Evolutionary conservation across 1,140 invertebrate genomes (phyloP), one percentile per base, ranked within the genome.

Genomic region (Phymastichus coffea): DNA sequence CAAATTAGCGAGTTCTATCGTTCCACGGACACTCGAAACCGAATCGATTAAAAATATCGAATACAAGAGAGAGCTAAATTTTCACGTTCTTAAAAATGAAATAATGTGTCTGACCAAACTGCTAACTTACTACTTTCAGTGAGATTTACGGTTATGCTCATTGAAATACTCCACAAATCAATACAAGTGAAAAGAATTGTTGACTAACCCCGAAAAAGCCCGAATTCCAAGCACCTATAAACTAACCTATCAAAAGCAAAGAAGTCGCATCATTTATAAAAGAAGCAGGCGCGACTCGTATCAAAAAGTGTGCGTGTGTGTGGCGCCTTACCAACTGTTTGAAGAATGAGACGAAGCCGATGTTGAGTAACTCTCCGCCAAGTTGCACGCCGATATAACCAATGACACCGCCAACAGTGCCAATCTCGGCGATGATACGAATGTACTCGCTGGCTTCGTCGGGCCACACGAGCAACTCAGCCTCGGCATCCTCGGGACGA

Each of bases 281-380:
- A n/a, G n/a, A n/a, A n/a, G n/a, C n/a, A n/a, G 23, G 12, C 43
- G 10, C 12, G 7, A 46, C 19, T 19, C 22, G 23, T 14, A 46
- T 46, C 25, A 49, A 38, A 40, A 46, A 25, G 22, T 47, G 38
- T 20, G 10, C 43, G 6, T 14, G 22, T 15, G 17, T 56, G 53
- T 49, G 30, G 17, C 38, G 37, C n/a, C 35, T 52, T 82, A 97
- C 95, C 86, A 96, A 82, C 80, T 97, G 95, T 70, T 94, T 93
- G 30, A 97, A 76, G 78, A 97, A 98, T 1, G 91, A 91, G 28
- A 86, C 81, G 15, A 97, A 73, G 33, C 96, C 96, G 77, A 97
- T 94, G 76, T 97, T 95, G 71, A 92, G 87, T 54, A 99, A 88
- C 80, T 99, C 96, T 66, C 93, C 90, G 0, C 94, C 89, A 76